Base-by-base conservation (phyloP, 2,113 vertebrate species). In the Mungos mungo region DNA sequence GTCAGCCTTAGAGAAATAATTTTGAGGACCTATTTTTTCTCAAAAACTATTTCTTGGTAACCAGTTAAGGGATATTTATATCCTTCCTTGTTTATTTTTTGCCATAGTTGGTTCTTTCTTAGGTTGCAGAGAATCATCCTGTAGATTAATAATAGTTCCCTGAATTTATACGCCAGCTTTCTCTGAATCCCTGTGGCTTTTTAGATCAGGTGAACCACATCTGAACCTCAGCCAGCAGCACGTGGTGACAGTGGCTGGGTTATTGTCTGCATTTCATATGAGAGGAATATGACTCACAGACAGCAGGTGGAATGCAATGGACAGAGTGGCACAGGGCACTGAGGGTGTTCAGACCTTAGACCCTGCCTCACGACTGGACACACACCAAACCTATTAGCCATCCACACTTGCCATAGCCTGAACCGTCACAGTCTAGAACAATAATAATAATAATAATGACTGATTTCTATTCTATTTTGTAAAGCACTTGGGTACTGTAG, bases 21-120 rank as follows among this genome's bases (percentile, higher is more conserved):
- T 60, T 33, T 4, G 18, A 83, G 66, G 45, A 68, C 31, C 2
- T 69, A 35, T 33, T 81, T 96, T 89, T 54, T 29, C 68, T 84
- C 45, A 84, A 91, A 96, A 88, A 71, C 50, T 79, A 65, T 71
- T 88, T 93, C 76, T 87, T 90, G 21, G 38, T 83, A 80, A 79
- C 80, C 85, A 60, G 35, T 35, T 83, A 83, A 68, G 35, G 9
- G 54, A 35, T 50, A 89, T 83, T 92, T 88, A 63, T 83, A 65
- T 50, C 45, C 10, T 66, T 76, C 38, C 69, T 86, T 23, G 1
- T 93, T 90, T 93, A 57, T 76, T 41, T 60, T 19, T 91, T 92
- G n/a, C 52, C 33, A n/a, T 2, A 10, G 27, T 52, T 83, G 7
- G 31, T 74, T 94, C 63, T 93, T 92, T 60, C 71, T 92, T 66